Base-by-base conservation (phyloP, 2,888 invertebrate genomes). In the Netelia inedita region DNA sequence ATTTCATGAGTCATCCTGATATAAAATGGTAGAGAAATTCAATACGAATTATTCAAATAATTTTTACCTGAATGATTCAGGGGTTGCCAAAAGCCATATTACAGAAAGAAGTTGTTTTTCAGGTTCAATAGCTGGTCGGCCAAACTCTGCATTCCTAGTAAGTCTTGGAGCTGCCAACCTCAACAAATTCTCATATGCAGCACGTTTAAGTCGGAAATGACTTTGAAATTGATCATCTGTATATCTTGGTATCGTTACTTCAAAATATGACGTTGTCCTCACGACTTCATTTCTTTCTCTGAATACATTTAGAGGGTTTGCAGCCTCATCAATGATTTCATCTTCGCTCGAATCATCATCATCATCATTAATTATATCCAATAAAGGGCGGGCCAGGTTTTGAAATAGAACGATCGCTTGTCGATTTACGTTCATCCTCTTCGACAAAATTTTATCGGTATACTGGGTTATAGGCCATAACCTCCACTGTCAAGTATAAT, bases 71-170 rank as follows among this genome's bases (percentile, higher is more conserved):
- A 78, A 87, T 21, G 84, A 86, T 41, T 88, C 87, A 10, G 85
- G 87, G 14, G 86, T 87, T 57, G 88, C 88, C 43, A 88, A 46
- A 35, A 88, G 66, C 88, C 87, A 88, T 21, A 88, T 63, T 16
- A 82, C 69, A 19, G 87, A 59, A 3, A 88, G 66, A 53, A 88
- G 19, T 66, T 86, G 86, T 16, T 69, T 71, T 43, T 79, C 23
- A 14, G 69, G 50, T 9, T 74, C 71, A 1, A 75, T 73, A 2
- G 53, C 10, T n/a, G 53, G 73, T 9, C 83, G 23, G n/a, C 80
- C 85, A 41, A 53, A 11, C 35, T n/a, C 55, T 41, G 23, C 50
- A 10, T 75, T 28, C 8, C n/a, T 16, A 9, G 1, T 55, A 2
- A 50, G 28, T 9, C 46, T 50, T 61, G 55, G 76, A 28, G 35